Evolutionary conservation across 1,140 invertebrate species (phyloP).

Genomic region (Drosophila sturtevanti): DNA sequence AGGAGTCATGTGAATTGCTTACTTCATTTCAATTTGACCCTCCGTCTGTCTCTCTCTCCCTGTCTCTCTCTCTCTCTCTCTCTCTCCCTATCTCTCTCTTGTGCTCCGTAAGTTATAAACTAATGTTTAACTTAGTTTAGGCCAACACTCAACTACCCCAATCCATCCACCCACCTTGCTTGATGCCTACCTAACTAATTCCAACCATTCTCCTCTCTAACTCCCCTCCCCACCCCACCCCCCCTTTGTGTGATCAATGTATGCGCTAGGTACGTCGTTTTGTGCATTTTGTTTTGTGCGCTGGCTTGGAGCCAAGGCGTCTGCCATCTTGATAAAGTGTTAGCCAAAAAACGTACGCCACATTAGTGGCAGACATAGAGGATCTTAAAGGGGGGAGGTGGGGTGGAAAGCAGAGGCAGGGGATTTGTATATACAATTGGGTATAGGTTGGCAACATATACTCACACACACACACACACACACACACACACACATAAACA

Average conservation of each 20-base stretch:
- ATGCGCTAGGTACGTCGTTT: constrained; percentile 50
- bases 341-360: constrained; percentile 79
- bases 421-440: too few relatives aligned
- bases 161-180: constrained; percentile 25
- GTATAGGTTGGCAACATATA: constrained; percentile 48
- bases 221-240: too few relatives aligned
- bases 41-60: too few relatives aligned
- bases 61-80: too few relatives aligned
- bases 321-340: constrained; percentile 81
- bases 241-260: too few relatives aligned
- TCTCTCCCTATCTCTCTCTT: neutral
- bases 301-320: constrained; percentile 70
- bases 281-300: constrained; percentile 61
- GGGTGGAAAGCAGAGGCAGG: too few relatives aligned
- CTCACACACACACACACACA: constrained; percentile 29
- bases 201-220: neutral
- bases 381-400: neutral
- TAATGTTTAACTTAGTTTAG: too few relatives aligned
- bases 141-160: constrained; percentile 4
- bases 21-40: neutral
- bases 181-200: neutral
- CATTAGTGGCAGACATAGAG: constrained; percentile 69
- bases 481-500: neutral
- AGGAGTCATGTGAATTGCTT: constrained; percentile 40
- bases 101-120: too few relatives aligned